These are phyloP conservation scores for Brachyopa scutellaris DNA, from an alignment of 2,888 invertebrate genomes.

Conservation along the genomic window DNA sequence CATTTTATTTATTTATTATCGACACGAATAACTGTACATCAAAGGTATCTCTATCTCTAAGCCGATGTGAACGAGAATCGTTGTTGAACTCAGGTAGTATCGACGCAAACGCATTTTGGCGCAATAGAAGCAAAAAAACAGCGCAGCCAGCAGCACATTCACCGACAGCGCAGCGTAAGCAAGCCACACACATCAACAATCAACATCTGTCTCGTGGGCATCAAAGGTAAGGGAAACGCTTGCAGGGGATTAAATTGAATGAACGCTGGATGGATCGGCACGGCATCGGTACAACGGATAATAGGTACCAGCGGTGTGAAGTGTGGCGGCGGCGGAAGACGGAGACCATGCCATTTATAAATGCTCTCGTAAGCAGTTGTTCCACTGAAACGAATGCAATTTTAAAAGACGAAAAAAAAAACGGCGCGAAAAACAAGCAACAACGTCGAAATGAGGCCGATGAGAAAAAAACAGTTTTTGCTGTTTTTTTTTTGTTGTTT, in stretches of 20 bases:
- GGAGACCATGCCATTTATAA: constrained; percentile 26
- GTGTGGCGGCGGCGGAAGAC: not conserved
- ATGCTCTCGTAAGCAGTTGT: constrained; percentile 41
- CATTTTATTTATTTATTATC: too few relatives aligned
- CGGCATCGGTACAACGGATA: too few relatives aligned
- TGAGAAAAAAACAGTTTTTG: constrained; percentile 13
- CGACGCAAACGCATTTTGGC: not conserved
- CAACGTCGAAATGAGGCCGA: constrained; percentile 49
- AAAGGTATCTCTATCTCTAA: too few relatives aligned
- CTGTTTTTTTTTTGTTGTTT: constrained; percentile 17
- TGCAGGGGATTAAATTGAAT: not conserved
- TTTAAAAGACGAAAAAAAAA: constrained; percentile 41
- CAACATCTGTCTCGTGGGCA: constrained; percentile 7
- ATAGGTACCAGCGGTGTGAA: not conserved
- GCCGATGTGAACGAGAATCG: too few relatives aligned
- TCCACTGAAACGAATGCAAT: constrained; percentile 16
- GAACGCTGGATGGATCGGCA: not conserved
- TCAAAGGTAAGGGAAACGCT: not conserved
- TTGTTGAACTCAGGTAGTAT: too few relatives aligned
- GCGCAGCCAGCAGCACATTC: too few relatives aligned
- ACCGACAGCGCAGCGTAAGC: not conserved
- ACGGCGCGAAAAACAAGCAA: constrained; percentile 56
- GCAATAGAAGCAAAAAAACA: not conserved
- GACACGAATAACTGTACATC: too few relatives aligned
- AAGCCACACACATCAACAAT: not conserved